These are phyloP conservation scores for Ceratoteleas bidentatus DNA, from an alignment of 1,140 invertebrate genomes.

Conservation along the genomic window DNA sequence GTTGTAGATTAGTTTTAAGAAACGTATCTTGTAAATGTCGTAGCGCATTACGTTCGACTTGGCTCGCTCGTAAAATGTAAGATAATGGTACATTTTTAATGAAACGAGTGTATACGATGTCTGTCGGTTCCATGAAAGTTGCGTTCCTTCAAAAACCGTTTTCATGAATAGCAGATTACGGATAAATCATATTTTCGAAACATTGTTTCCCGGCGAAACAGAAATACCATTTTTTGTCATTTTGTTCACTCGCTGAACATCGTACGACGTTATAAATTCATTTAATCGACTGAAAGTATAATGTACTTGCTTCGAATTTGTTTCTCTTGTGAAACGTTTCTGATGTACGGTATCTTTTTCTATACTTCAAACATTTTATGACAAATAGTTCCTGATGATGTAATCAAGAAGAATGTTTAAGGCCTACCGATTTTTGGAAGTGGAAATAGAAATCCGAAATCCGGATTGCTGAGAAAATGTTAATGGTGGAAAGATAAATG, in stretches of 20 bases:
- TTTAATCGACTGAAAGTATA: no score
- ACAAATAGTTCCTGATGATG: no score
- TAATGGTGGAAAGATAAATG: no score
- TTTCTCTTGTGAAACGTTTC: no score
- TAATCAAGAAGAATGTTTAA: no score
- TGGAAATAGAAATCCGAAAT: no score
- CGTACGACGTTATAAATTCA: background rate
- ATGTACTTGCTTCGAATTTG: no score
- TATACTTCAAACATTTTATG: no score
- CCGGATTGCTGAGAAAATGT: no score
- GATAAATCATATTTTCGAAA: slow-evolving; percentile 44
- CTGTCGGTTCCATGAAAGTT: slow-evolving; percentile 22
- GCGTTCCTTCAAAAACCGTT: slow-evolving; percentile 12
- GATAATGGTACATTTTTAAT: slow-evolving; percentile 50
- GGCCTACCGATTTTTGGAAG: no score
- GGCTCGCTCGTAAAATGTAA: slow-evolving; percentile 35
- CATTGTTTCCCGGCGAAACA: background rate
- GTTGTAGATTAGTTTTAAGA: slow-evolving; percentile 48
- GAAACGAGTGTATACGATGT: slow-evolving; percentile 31
- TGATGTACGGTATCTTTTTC: no score
- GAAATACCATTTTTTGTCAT: slow-evolving; percentile 22
- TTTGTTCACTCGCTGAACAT: background rate
- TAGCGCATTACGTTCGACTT: slow-evolving; percentile 35
- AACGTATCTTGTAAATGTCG: slow-evolving; percentile 50
- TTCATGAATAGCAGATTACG: slow-evolving; percentile 21